These are phyloP conservation scores for Stegostoma tigrinum DNA, from an alignment of 2,113 vertebrate species.

Conservation along the genomic window DNA sequence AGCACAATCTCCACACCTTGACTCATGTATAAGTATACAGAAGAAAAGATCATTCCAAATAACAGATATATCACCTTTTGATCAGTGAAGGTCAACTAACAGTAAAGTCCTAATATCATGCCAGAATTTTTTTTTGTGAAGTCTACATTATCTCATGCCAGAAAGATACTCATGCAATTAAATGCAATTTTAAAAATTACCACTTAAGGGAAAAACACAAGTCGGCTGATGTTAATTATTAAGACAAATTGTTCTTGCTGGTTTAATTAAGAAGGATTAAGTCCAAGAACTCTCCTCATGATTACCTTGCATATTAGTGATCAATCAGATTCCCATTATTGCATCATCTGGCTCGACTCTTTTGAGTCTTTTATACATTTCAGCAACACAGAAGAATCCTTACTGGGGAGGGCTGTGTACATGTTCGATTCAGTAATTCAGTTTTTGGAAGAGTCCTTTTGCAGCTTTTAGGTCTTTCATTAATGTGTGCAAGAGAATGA, in stretches of 20 bases:
- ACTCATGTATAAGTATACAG: background rate
- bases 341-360: background rate
- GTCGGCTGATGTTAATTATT: background rate
- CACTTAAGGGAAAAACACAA: background rate
- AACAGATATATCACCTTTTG: background rate
- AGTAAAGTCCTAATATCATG: background rate
- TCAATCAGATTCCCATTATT: background rate
- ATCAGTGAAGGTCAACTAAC: background rate
- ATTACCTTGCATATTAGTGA: background rate
- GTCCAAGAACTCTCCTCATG: background rate
- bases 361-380: no score
- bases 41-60: background rate
- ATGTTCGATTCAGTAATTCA: background rate
- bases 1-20: background rate
- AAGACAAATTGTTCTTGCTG: background rate
- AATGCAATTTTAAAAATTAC: no score
- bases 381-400: background rate
- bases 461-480: background rate
- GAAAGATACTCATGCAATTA: background rate
- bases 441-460: background rate
- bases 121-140: background rate
- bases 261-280: background rate
- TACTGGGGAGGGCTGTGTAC: background rate
- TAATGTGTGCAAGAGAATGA: background rate
- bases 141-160: background rate